Base-by-base conservation (phyloP, 2,888 invertebrate genomes). In the Orchesella flavescens region DNA sequence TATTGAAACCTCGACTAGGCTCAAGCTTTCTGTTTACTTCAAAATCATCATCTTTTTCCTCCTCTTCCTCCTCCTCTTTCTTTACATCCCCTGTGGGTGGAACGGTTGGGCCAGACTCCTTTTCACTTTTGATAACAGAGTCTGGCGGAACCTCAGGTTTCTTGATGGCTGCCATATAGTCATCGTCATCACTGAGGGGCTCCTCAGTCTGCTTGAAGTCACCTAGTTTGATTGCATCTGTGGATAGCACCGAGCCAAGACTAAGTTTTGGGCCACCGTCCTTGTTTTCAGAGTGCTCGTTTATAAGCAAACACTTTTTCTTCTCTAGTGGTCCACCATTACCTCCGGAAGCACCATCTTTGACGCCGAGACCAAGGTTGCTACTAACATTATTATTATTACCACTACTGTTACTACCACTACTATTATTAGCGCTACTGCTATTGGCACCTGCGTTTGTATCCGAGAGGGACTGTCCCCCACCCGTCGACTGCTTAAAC, bases 261-360 rank as follows among this genome's bases (percentile, higher is more conserved):
- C 96, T 96, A 9, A 96, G 91, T 90, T 95, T 95, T 0, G 95
- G 96, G 79, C 94, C 94, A 76, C 93, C 92, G 85, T 94, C 94
- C 71, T 88, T 88, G 21, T 88, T 88, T 23, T 75, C 86, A 19
- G 89, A 88, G 34, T 79, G 81, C 19, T 88, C 86, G 72, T 84
- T 87, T 7, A 89, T 85, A 0, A 88, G 73, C 49, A 86, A 69
- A 69, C 87, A 87, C 24, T 86, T 87, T 69, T 88, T 88, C 80
- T 86, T 87, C n/a, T 88, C 87, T 21, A 34, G 34, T 34, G 34
- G 34, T 34, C 34, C 34, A 34, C 34, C 34, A 24, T 59, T 19
- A 9, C 43, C 44, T 10, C 19, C 21, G 19, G 21, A 46, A 53
- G 69, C 46, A 46, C n/a, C 92, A 21, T 92, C 91, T 17, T 92